A percentile compares a stretch with the other conserved stretches of the same genome.
Conservation (phyloP, 2,113 vertebrate species). For the Aphelocoma coerulescens region DNA sequence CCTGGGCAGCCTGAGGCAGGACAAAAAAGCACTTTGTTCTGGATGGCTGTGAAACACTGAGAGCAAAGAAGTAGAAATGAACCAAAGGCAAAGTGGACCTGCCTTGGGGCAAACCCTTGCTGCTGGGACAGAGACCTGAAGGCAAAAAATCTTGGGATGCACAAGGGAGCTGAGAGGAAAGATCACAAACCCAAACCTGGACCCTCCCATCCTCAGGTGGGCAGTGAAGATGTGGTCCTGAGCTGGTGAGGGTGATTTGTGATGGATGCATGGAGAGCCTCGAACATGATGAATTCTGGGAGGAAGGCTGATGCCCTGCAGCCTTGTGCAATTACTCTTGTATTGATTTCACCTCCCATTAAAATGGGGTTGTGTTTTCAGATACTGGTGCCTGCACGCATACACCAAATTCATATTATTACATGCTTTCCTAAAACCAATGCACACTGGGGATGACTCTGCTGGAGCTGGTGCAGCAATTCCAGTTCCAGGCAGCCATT, state of each 20-base stretch:
- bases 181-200: background rate
- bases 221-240: background rate
- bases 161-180: background rate
- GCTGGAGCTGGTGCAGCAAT: background rate
- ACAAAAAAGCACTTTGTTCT: background rate
- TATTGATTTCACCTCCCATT: background rate
- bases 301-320: background rate
- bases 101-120: background rate
- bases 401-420: background rate
- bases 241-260: background rate
- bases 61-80: background rate
- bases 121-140: background rate
- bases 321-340: background rate
- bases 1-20: background rate
- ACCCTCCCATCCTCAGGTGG: background rate
- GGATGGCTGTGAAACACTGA: background rate
- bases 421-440: background rate
- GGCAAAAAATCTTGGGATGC: background rate
- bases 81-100: background rate
- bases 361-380: background rate
- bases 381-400: background rate
- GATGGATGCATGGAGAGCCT: rapidly evolving
- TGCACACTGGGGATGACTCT: background rate
- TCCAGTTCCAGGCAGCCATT: background rate
- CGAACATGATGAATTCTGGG: background rate